Percentiles rank a stretch among this genome's conserved stretches.
These are phyloP conservation scores for Rachycentron canadum DNA, from an alignment of 2,797 vertebrate genomes.

Conservation along the genomic window DNA sequence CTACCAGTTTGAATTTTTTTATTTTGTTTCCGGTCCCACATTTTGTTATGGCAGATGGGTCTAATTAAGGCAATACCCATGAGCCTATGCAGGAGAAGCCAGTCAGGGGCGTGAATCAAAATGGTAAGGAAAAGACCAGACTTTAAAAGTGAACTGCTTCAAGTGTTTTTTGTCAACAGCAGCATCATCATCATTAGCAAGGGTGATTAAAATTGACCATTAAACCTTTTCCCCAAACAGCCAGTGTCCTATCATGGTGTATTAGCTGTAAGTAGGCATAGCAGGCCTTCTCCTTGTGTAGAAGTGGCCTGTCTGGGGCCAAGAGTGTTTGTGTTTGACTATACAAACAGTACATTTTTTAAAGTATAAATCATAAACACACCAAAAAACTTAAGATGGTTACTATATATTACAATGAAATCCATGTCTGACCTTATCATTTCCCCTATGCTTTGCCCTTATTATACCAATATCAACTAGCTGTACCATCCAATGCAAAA, in stretches of 20 bases:
- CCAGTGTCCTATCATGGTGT: background rate
- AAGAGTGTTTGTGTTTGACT: background rate
- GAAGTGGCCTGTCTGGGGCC: background rate
- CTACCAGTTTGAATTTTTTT: background rate
- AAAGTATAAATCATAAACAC: background rate
- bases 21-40: background rate
- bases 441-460: too few species aligned
- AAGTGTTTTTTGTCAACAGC: background rate
- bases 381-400: background rate
- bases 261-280: background rate
- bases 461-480: background rate
- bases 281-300: too few species aligned
- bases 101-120: background rate
- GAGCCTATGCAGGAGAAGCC: background rate
- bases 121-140: background rate
- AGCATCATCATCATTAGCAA: background rate
- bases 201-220: too few species aligned
- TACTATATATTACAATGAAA: too few species aligned
- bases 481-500: background rate
- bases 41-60: background rate
- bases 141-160: background rate
- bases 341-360: background rate
- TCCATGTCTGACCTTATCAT: too few species aligned
- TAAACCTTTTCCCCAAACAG: background rate
- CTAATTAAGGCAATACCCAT: background rate